A percentile compares a stretch with the other conserved stretches of the same genome.
Evolutionary conservation across 1,140 invertebrate species (phyloP).

Genomic region (Heliconius melpomene): DNA sequence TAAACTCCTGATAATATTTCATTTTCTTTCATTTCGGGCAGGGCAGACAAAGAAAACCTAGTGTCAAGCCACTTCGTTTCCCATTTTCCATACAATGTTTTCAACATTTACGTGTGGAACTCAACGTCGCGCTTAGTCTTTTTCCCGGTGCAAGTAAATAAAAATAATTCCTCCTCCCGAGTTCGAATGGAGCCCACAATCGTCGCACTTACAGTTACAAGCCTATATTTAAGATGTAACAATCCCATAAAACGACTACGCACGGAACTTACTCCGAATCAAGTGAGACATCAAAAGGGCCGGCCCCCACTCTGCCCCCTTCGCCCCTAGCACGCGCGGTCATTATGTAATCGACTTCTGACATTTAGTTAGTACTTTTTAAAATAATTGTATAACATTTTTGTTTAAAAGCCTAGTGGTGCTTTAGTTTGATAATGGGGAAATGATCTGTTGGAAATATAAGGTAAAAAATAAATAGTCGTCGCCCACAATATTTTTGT

Average conservation of each 20-base stretch:
- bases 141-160: too few species aligned
- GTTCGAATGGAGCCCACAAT: too few species aligned
- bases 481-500: too few species aligned
- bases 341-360: constrained; percentile 30
- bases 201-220: neutral
- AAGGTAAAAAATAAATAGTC: neutral
- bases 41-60: too few species aligned
- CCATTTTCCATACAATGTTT: too few species aligned
- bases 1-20: too few species aligned
- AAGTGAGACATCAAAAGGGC: constrained; percentile 22
- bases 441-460: neutral
- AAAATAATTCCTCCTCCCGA: too few species aligned
- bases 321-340: constrained; percentile 3
- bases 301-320: constrained; percentile 20
- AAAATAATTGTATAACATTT: constrained; percentile 6
- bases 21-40: too few species aligned
- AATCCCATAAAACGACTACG: constrained; percentile 24
- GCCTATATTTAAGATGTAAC: constrained; percentile 19
- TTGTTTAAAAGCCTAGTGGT: constrained; percentile 5
- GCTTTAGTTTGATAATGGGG: neutral
- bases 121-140: too few species aligned
- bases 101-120: too few species aligned
- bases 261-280: constrained; percentile 19
- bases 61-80: too few species aligned
- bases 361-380: constrained; percentile 17